Conservation (phyloP, 2,888 invertebrate species). For the Helleia helle region DNA sequence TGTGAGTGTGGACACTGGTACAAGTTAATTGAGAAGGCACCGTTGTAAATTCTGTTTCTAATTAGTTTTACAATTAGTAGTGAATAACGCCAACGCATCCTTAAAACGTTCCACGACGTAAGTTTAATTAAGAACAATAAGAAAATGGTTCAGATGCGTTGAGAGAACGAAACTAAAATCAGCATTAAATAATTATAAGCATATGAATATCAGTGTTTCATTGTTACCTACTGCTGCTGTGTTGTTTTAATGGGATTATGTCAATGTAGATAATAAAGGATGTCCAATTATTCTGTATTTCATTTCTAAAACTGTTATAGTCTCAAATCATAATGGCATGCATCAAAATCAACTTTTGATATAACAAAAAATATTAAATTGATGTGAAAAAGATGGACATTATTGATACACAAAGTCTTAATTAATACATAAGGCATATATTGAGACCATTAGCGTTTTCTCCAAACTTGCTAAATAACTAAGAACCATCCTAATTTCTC, state of each 20-base stretch:
- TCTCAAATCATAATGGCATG: no score
- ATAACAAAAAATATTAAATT: no score
- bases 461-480: no score
- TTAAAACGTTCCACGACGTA: slow-evolving; percentile 30
- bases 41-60: slow-evolving; percentile 73
- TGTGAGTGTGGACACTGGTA: slow-evolving; percentile 99
- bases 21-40: slow-evolving; percentile 87
- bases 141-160: slow-evolving; percentile 16
- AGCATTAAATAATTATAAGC: slow-evolving; percentile 61
- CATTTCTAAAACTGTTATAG: background rate
- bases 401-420: no score
- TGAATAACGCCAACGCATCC: slow-evolving; percentile 46
- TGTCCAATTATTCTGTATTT: slow-evolving; percentile 8
- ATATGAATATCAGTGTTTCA: slow-evolving; percentile 44
- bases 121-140: background rate
- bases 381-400: no score
- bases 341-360: no score
- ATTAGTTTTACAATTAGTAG: slow-evolving; percentile 50
- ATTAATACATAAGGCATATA: no score
- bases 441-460: no score
- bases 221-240: slow-evolving; percentile 28
- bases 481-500: no score
- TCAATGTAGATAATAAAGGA: slow-evolving; percentile 26
- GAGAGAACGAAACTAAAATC: slow-evolving; percentile 30
- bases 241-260: slow-evolving; percentile 26